phyloP scores from a whole-genome alignment of 2,888 invertebrate species.

The Lymantria dispar region DNA sequence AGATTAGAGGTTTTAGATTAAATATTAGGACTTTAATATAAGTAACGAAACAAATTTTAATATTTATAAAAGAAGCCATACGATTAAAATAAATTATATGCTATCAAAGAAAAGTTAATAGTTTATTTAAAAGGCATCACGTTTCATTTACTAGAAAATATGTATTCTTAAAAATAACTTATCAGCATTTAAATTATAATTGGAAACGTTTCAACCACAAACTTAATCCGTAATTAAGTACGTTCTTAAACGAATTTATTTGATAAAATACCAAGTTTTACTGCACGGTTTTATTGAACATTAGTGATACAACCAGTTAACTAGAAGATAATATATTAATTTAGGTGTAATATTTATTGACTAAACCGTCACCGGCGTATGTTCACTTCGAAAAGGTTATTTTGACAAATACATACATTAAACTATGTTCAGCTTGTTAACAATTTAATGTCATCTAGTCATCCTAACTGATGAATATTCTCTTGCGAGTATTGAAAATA shows the following conservation, averaged over 20 bases:
- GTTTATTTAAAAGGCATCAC: slow-evolving; percentile 34
- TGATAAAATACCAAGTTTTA: slow-evolving; percentile 27
- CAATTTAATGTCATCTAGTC: too few species aligned
- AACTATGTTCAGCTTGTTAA: too few species aligned
- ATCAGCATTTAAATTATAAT: slow-evolving; percentile 20
- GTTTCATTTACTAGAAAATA: not conserved
- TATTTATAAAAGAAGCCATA: too few species aligned
- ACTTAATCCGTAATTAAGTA: slow-evolving; percentile 21
- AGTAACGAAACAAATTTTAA: too few species aligned
- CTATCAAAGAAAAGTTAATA: not conserved
- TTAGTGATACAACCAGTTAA: slow-evolving; percentile 13
- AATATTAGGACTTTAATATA: too few species aligned
- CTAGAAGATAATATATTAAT: not conserved
- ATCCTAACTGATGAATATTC: too few species aligned
- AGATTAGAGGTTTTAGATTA: too few species aligned
- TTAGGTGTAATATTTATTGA: not conserved
- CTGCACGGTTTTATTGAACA: slow-evolving; percentile 9
- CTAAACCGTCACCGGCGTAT: not conserved
- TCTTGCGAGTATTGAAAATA: too few species aligned
- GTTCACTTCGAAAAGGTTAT: not conserved
- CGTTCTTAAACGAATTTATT: slow-evolving; percentile 11
- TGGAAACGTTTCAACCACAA: slow-evolving; percentile 16
- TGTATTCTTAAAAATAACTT: slow-evolving; percentile 6
- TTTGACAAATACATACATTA: not conserved
- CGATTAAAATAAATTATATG: too few species aligned